Evolutionary conservation across 2,797 vertebrate species (phyloP), one percentile per base, ranked within the genome.

Genomic region (Rhinatrema bivittatum): DNA sequence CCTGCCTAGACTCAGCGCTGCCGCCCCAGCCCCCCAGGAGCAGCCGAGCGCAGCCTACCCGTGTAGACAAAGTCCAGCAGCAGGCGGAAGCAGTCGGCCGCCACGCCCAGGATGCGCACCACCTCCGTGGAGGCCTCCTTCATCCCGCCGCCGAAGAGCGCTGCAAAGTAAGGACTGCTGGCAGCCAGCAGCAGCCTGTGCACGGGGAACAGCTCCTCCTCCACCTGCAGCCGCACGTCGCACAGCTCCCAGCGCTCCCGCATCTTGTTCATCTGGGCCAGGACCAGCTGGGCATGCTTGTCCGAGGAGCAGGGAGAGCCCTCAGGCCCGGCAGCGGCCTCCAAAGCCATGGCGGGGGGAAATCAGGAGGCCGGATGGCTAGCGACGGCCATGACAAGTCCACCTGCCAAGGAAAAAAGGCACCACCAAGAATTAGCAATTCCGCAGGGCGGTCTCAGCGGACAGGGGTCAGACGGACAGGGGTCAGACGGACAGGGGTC

Each of bases 61-160:
- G 83, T 93, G 66, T 98, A 98, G 66, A 98, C 91, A 63, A 95
- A 98, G 42, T 97, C 91, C 53, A 98, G 78, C 40, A 98, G 78
- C 34, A 85, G 67, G 47, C 84, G 84, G 68, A 98, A 98, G 45
- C 89, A 87, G 37, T 56, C 65, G 4, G 90, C 85, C 37, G 92
- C 88, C 44, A 98, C 81, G 36, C 93, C 95, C 13, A 83, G 78
- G 58, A 97, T 92, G 59, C 81, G 85, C 47, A 98, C 86, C 56
- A 90, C 87, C 7, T 94, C 88, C 64, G 90, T 87, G 10, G 84
- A 84, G 3, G 85, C 85, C 48, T 98, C 95, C 38, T 81, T 92
- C 94, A 98, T 91, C 21, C 89, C 87, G 9, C 89, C 84, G 1
- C 89, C 85, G 55, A 98, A 94, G 25, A 98, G 77, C 32, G 93